Evolutionary conservation across 2,113 vertebrate species (phyloP).

Genomic region (Rynchops niger): DNA sequence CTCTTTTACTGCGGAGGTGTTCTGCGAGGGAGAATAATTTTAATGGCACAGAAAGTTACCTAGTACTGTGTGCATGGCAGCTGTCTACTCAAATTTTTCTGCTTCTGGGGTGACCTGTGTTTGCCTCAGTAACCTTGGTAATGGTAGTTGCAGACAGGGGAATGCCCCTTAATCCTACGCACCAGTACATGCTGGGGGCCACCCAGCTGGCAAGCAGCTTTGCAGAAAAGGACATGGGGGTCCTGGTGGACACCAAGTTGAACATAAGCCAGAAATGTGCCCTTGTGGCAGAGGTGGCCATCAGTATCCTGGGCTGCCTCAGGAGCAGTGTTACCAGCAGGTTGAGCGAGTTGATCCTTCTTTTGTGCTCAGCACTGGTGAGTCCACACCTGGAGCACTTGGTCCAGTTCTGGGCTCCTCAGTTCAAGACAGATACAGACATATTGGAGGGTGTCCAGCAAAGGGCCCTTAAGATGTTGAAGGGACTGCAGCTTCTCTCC

Average conservation of each 20-base stretch:
- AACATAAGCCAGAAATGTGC: background rate
- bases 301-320: background rate
- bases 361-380: background rate
- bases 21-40: background rate
- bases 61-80: background rate
- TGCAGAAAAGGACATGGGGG: background rate
- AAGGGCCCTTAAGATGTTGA: background rate
- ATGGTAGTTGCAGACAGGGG: background rate
- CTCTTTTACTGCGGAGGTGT: background rate
- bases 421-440: accelerated
- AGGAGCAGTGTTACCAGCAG: background rate
- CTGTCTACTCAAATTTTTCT: background rate
- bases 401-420: background rate
- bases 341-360: background rate
- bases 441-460: accelerated
- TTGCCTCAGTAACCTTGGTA: background rate
- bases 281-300: background rate
- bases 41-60: background rate
- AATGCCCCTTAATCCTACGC: background rate
- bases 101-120: background rate
- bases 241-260: background rate
- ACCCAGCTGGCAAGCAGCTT: background rate
- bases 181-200: background rate
- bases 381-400: background rate
- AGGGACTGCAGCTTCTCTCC: background rate